Base-by-base conservation (phyloP, 1,140 invertebrate genomes). In the Eupristina koningsbergeri region DNA sequence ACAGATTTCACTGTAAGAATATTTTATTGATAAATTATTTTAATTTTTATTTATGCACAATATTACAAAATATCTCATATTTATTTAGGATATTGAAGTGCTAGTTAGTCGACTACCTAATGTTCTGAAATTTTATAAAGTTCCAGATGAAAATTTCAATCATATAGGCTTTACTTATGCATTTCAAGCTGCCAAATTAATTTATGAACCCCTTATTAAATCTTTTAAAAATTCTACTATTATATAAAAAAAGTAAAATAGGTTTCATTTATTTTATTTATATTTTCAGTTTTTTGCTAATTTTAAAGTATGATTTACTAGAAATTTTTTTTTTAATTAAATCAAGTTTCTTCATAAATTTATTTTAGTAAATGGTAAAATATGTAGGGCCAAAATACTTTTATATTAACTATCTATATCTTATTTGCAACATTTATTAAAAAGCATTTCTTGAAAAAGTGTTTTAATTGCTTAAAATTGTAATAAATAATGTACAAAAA, bases 81-180 rank as follows among this genome's bases (percentile, higher is more conserved):
- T 86, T 85, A 80, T 84, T 13, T 88, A 94, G 89, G 95, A 96
- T 88, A 94, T 96, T 0, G 90, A 93, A 73, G 91, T 90, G 87
- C 91, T 96, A 11, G 89, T 89, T 3, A 89, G 74, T 6, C 88
- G 90, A 64, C 85, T 95, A 26, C 92, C 89, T 61, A 94, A 92
- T 85, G 90, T 93, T 0, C 85, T 91, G n/a, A 88, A 92, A 39
- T 88, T 90, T 7, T 89, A 92, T 88, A 75, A 93, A 86, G 91
- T 96, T 13, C 93, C 94, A 0, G 90, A 93, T 78, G 88, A 90
- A 3, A 91, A 94, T 67, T 96, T 95, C 91, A 96, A 94, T 88
- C 95, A 96, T 87, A 93, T 96, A 84, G 95, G 96, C 90, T 96
- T 96, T 91, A 93, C 94, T 83, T 95, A 94, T 92, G 95, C 94